Percentiles rank a stretch among this genome's conserved stretches.
Conservation (phyloP, 2,113 vertebrate genomes). For the Gambusia affinis region DNA sequence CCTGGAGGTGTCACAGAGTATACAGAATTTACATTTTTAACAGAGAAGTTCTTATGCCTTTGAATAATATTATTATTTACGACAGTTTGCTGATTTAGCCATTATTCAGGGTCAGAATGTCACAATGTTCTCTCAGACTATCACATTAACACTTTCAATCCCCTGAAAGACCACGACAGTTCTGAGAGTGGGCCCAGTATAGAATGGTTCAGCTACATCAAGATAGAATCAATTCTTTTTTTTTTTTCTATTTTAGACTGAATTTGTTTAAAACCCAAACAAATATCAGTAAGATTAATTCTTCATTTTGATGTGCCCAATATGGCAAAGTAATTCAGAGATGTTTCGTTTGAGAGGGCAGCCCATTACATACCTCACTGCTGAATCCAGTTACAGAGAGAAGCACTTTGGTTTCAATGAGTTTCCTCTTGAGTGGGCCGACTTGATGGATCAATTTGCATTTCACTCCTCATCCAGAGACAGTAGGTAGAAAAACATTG, state of each 20-base stretch:
- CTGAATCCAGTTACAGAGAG: slow-evolving; percentile 14
- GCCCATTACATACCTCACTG: slow-evolving; percentile 1
- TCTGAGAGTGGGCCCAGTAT: too few relatives aligned
- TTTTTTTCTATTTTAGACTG: slow-evolving; percentile 3
- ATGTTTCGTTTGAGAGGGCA: not conserved
- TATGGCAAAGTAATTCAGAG: slow-evolving; percentile 16
- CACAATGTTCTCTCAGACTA: too few relatives aligned
- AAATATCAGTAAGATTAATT: too few relatives aligned
- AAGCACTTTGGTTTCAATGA: slow-evolving; percentile 24
- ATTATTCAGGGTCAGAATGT: too few relatives aligned
- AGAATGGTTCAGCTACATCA: too few relatives aligned
- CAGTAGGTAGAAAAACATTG: slow-evolving; percentile 2
- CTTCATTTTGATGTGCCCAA: slow-evolving; percentile 39
- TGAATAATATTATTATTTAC: too few relatives aligned
- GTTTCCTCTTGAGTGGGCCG: slow-evolving; percentile 29
- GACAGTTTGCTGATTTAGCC: too few relatives aligned
- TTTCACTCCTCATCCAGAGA: slow-evolving; percentile 26
- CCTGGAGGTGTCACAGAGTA: too few relatives aligned
- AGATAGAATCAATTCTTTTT: not conserved
- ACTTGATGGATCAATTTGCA: slow-evolving; percentile 38
- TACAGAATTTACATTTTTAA: too few relatives aligned
- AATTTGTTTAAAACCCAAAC: slow-evolving; percentile 15
- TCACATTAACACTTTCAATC: too few relatives aligned
- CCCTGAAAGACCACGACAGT: too few relatives aligned
- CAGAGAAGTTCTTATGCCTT: too few relatives aligned